Conservation (phyloP, 1,140 invertebrate genomes). For the Zaprionus tsacasi region DNA sequence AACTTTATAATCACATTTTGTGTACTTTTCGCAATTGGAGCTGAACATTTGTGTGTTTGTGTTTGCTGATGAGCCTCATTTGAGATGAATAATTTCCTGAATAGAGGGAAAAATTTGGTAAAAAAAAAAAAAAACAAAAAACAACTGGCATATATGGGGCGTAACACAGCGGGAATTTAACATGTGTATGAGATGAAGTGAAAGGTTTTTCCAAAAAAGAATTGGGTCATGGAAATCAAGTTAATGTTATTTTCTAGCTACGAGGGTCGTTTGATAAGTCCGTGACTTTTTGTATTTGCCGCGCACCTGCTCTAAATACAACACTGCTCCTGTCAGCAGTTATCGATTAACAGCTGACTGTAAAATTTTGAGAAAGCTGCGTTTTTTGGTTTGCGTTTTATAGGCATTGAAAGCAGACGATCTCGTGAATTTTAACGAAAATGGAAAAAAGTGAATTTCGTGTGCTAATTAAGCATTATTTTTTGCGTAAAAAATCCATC, state of each 20-base stretch:
- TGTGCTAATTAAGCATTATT: too few relatives aligned
- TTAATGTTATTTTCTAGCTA: not conserved
- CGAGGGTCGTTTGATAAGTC: too few relatives aligned
- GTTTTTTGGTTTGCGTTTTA: too few relatives aligned
- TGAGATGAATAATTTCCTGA: conserved; percentile 37
- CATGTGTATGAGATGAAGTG: conserved; percentile 13
- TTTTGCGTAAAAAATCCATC: too few relatives aligned
- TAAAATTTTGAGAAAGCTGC: too few relatives aligned
- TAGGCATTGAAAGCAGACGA: too few relatives aligned
- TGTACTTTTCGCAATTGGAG: conserved; percentile 33
- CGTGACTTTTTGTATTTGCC: too few relatives aligned
- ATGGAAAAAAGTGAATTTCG: too few relatives aligned
- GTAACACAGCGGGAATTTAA: conserved; percentile 23
- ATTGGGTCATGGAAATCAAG: conserved; percentile 28
- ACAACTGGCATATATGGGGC: conserved; percentile 15
- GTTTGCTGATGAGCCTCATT: conserved; percentile 41
- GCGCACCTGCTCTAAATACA: too few relatives aligned
- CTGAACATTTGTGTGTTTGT: conserved; percentile 19
- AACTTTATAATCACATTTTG: conserved; percentile 38
- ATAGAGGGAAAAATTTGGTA: not conserved
- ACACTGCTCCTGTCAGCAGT: too few relatives aligned
- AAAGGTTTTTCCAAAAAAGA: conserved; percentile 32
- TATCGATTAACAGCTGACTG: too few relatives aligned
- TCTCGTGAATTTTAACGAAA: too few relatives aligned
- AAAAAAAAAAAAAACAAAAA: conserved; percentile 10